Evolutionary conservation across 2,113 vertebrate genomes (phyloP).

Genomic region (Paradisaea rubra): DNA sequence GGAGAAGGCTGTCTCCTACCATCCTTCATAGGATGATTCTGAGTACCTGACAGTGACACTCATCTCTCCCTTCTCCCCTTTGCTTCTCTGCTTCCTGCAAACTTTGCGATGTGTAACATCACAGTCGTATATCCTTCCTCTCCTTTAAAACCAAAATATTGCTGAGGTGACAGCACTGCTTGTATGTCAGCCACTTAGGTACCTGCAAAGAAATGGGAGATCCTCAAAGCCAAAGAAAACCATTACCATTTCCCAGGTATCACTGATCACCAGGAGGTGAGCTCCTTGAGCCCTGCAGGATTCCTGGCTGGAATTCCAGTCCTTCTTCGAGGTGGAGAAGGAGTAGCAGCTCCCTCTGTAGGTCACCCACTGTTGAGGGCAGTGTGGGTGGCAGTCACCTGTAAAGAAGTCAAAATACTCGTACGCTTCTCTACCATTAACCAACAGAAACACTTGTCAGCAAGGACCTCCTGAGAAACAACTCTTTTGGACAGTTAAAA

Average conservation of each 20-base stretch:
- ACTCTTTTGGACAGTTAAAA: not conserved
- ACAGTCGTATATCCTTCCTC: not conserved
- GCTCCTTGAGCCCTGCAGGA: constrained; percentile 31
- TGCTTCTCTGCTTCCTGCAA: not conserved
- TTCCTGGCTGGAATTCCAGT: constrained; percentile 54
- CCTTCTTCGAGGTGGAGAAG: constrained; percentile 31
- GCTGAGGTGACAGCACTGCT: not conserved
- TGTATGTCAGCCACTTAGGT: not conserved
- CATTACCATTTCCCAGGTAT: constrained; percentile 21
- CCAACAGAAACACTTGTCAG: not conserved
- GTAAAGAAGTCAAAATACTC: not conserved
- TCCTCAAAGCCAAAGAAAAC: not conserved
- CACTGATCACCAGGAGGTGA: constrained; percentile 19
- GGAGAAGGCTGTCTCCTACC: not conserved
- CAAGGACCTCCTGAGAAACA: not conserved
- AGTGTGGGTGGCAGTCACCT: not conserved
- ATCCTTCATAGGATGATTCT: not conserved
- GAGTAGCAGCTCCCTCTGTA: constrained; percentile 57
- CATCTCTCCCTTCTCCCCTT: not conserved
- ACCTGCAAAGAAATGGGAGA: not conserved
- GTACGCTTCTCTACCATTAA: not conserved
- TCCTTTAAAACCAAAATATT: not conserved
- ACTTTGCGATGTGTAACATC: not conserved
- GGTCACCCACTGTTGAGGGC: constrained; percentile 51
- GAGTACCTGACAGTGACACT: not conserved